Evolutionary conservation across 2,113 vertebrate species (phyloP).

Genomic region (Oncorhynchus keta): DNA sequence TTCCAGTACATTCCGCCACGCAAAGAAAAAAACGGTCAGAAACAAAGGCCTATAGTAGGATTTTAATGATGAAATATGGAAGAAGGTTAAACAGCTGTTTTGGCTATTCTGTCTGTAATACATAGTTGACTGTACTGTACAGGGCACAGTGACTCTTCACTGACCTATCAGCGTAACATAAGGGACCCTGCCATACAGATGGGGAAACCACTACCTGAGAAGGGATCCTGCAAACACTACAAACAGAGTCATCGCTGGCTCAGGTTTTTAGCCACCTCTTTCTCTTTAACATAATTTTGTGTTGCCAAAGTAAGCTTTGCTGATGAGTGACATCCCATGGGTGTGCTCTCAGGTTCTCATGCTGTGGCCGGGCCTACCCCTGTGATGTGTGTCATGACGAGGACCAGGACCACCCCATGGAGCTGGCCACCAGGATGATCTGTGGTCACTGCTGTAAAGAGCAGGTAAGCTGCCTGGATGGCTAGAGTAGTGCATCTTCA

Average conservation of each 20-base stretch:
- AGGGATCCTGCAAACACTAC: conserved; percentile 77
- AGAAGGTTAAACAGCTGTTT: not conserved
- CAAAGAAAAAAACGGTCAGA: conserved; percentile 65
- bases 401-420: conserved; percentile 79
- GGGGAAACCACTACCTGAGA: conserved; percentile 78
- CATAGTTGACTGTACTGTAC: conserved; percentile 10
- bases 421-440: conserved; percentile 79
- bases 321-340: not conserved
- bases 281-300: not conserved
- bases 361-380: conserved; percentile 78
- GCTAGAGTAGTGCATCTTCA: not conserved
- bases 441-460: conserved; percentile 81
- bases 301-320: not conserved
- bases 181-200: conserved; percentile 75
- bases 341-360: conserved; percentile 70
- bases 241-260: conserved; percentile 82
- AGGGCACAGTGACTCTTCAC: conserved; percentile 50
- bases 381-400: conserved; percentile 78
- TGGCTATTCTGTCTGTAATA: not conserved
- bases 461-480: conserved; percentile 67
- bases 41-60: not conserved
- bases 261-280: conserved; percentile 57
- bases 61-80: not conserved
- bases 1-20: conserved; percentile 73
- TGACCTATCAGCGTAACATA: conserved; percentile 43